Conservation (phyloP, 2,797 vertebrate species). For the Argya squamiceps region DNA sequence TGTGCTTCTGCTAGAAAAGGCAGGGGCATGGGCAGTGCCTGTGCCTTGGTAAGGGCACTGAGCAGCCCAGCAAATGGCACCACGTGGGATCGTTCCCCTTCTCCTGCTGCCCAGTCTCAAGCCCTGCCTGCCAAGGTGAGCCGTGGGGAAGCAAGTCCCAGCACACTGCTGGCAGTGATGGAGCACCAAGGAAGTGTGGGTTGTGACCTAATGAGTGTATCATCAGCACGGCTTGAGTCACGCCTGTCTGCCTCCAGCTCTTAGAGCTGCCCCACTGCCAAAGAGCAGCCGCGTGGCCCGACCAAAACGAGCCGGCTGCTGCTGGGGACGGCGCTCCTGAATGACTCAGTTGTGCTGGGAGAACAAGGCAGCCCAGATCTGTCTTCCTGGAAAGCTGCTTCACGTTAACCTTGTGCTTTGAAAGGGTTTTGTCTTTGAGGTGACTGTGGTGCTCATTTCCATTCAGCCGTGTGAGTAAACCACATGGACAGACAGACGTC, state of each 20-base stretch:
- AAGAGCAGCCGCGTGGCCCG: neutral
- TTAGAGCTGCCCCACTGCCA: neutral
- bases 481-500: fast-evolving
- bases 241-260: neutral
- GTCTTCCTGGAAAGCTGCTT: conserved; percentile 19
- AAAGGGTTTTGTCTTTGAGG: neutral
- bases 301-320: neutral
- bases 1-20: neutral
- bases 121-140: neutral
- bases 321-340: neutral
- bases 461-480: fast-evolving
- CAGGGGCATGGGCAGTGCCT: neutral
- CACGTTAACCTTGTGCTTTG: neutral
- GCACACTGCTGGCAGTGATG: neutral
- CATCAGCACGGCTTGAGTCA: neutral
- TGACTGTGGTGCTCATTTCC: neutral
- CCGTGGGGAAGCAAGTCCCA: neutral
- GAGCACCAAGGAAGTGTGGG: neutral
- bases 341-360: conserved; percentile 21
- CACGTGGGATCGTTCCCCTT: fast-evolving
- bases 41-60: fast-evolving
- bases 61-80: neutral
- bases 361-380: neutral
- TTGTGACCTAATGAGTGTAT: neutral
- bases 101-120: fast-evolving